Evolutionary conservation across 2,888 invertebrate genomes (phyloP).

Genomic region (Coenonympha arcania): DNA sequence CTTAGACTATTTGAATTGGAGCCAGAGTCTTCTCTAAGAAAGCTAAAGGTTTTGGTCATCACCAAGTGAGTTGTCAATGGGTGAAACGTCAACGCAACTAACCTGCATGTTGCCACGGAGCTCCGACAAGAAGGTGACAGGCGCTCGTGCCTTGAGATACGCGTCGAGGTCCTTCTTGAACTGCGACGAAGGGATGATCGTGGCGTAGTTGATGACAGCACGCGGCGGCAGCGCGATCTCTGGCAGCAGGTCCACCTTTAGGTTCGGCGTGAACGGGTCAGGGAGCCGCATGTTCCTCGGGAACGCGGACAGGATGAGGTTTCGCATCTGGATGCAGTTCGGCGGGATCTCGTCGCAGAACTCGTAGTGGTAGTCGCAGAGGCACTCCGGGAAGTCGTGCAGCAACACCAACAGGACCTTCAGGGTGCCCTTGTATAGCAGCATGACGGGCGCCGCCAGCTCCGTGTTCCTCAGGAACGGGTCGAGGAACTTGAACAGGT

Average conservation of each 20-base stretch:
- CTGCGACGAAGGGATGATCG: slow-evolving; percentile 87
- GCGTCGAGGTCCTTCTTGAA: slow-evolving; percentile 98
- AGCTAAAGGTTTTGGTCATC: too few relatives aligned
- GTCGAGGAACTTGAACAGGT: slow-evolving; percentile 96
- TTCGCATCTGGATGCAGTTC: slow-evolving; percentile 99
- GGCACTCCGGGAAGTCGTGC: slow-evolving; percentile 99
- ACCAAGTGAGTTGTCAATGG: too few relatives aligned
- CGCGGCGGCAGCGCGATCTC: slow-evolving; percentile 92
- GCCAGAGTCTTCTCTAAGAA: too few relatives aligned
- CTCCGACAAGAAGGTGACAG: slow-evolving; percentile 96
- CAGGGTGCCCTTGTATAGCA: slow-evolving; percentile 96
- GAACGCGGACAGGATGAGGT: slow-evolving; percentile 97
- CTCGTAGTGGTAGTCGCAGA: slow-evolving; percentile 99
- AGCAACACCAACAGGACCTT: slow-evolving; percentile 94
- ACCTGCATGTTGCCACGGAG: slow-evolving; percentile 91
- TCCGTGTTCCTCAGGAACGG: slow-evolving; percentile 98
- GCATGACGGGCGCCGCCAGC: slow-evolving; percentile 92
- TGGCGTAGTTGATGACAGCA: slow-evolving; percentile 89
- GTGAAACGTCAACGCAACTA: slow-evolving; percentile 2
- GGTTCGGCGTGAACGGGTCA: slow-evolving; percentile 98
- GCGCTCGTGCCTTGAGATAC: slow-evolving; percentile 93
- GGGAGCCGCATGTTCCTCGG: slow-evolving; percentile 98
- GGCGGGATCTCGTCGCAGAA: slow-evolving; percentile 99
- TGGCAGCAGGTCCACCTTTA: slow-evolving; percentile 92
- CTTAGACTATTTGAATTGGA: too few relatives aligned